These are phyloP conservation scores for Premnoplex brunnescens DNA, from an alignment of 2,797 vertebrate species.

Conservation along the genomic window DNA sequence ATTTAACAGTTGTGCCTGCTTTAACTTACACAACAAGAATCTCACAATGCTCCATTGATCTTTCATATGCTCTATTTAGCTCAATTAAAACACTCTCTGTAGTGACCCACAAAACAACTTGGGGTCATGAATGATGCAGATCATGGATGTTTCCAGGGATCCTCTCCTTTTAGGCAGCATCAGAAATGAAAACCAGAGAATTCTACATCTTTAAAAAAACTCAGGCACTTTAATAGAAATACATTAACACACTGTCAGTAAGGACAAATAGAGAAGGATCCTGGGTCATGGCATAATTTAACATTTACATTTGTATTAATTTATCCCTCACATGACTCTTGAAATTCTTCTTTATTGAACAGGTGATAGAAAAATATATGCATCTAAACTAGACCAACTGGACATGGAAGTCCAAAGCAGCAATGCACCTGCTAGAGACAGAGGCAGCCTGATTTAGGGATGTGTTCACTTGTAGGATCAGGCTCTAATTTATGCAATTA, in stretches of 20 bases:
- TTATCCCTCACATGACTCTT: not conserved
- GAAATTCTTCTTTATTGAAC: not conserved
- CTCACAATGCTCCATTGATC: conserved; percentile 67
- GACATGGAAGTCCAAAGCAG: not conserved
- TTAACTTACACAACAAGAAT: conserved; percentile 38
- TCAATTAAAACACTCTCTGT: conserved; percentile 70
- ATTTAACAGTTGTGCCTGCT: conserved; percentile 47
- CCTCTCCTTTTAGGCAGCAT: conserved; percentile 10
- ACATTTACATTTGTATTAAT: not conserved
- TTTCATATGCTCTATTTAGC: conserved; percentile 76
- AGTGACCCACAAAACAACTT: conserved; percentile 60
- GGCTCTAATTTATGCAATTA: not conserved
- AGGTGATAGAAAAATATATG: not conserved
- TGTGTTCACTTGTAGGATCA: not conserved
- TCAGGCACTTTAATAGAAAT: not conserved
- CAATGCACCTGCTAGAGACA: not conserved
- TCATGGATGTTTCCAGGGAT: conserved; percentile 42
- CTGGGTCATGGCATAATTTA: not conserved
- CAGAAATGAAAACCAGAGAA: conserved; percentile 40
- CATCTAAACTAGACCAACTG: not conserved
- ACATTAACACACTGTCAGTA: not conserved
- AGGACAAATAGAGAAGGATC: not conserved
- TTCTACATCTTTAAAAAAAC: not conserved
- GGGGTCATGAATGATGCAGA: conserved; percentile 69
- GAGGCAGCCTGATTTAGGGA: not conserved